Base-by-base conservation (phyloP, 1,140 invertebrate genomes). In the Coenobita brevimanus region DNA sequence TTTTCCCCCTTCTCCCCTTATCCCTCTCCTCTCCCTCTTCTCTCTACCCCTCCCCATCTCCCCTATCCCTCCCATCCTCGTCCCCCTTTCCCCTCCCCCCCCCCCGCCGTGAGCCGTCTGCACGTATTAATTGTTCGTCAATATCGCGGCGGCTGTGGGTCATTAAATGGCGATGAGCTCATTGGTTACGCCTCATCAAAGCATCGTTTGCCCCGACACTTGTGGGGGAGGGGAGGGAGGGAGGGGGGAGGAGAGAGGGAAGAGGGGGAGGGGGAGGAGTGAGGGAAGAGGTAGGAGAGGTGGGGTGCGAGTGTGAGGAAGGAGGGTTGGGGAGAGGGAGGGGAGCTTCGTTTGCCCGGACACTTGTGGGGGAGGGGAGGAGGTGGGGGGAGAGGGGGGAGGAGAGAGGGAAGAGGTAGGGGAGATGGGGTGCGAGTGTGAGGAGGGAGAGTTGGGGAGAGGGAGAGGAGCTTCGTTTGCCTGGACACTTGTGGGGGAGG, bases 111-210 rank as follows among this genome's bases (percentile, higher is more conserved):
- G n/a, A n/a, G n/a, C n/a, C n/a, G n/a, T n/a, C n/a, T n/a, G n/a
- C n/a, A n/a, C n/a, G n/a, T n/a, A n/a, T n/a, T n/a, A n/a, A n/a
- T n/a, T n/a, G n/a, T n/a, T n/a, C n/a, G n/a, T 75, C 78, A 79
- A 79, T 75, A 86, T 67, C 83, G 75, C 57, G 73, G 21, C 57
- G 50, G 43, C 82, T 24, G 62, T 38, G 79, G 73, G 83, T 86
- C 83, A 86, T 86, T 75, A 86, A 86, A 86, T 60, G 8, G 57
- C 83, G 60, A 86, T 86, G 83, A 86, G 73, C 41, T 62, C 73
- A 86, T 86, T 86, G 83, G 83, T 86, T 86, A 57, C 57, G 83
- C 46, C 41, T 79, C 83, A 86, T 86, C 83, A 86, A 86, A 86
- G 83, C n/a, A n/a, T n/a, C n/a, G n/a, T n/a, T n/a, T n/a, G n/a